Base-by-base conservation (phyloP, 2,888 invertebrate species). In the Elmis aenea region DNA sequence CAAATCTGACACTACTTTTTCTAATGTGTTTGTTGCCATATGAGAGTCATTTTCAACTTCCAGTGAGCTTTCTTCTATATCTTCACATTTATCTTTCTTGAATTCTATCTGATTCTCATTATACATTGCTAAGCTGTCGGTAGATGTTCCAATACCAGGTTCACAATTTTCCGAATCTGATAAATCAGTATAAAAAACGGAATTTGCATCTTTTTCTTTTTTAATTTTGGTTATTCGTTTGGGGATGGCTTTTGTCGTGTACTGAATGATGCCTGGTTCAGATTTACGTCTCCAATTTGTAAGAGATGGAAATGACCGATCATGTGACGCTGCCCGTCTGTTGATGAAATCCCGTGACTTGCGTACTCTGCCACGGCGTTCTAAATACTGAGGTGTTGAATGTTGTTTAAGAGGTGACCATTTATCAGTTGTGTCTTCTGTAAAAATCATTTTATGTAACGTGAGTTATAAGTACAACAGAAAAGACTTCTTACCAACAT, bases 361-460 rank as follows among this genome's bases (percentile, higher is more conserved):
- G 54, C 79, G 75, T 5, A 80, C 64, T 47, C 80, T 71, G 6
- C 88, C 87, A 14, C 92, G 73, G 49, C 86, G 82, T 61, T 94
- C 92, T 40, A 93, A 71, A 65, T 94, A 94, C 52, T 92, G 91
- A 0, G 93, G 93, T 0, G 91, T 90, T 13, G 86, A 85, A 33
- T 84, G 75, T 53, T 84, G 84, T 52, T 85, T 83, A 44, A 85
- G 78, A 59, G 83, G 80, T 2, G 65, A 61, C 64, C 65, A 66
- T 42, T 62, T 63, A 11, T 66, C 66, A 11, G 51, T 42, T 29
- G 51, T 49, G 33, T 65, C 62, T 38, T 64, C 66, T 64, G 46
- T 25, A 58, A 52, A 24, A 11, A n/a, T n/a, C n/a, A n/a, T n/a
- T n/a, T n/a, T n/a, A n/a, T n/a, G n/a, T n/a, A n/a, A n/a, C 21